A percentile compares a stretch with the other conserved stretches of the same genome.
These are phyloP conservation scores for Otis tarda DNA, from an alignment of 2,113 vertebrate genomes.

Conservation along the genomic window DNA sequence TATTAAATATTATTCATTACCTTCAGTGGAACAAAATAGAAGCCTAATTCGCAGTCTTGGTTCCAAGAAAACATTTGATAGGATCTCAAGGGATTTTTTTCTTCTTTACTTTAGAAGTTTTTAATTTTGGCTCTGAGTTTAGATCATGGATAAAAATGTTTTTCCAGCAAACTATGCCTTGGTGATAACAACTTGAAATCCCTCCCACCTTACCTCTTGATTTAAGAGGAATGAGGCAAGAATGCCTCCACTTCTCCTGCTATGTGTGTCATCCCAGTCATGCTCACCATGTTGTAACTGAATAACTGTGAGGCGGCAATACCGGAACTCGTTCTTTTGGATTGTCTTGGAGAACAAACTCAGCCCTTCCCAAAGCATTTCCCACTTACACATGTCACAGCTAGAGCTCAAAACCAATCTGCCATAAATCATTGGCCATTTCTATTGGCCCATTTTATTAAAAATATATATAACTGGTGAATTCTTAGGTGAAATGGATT, in stretches of 20 bases:
- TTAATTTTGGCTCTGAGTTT: constrained; percentile 48
- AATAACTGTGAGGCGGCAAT: neutral
- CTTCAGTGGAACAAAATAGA: constrained; percentile 50
- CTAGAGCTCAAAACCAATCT: neutral
- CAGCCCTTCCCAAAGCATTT: neutral
- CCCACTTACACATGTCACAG: neutral
- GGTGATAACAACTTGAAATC: constrained; percentile 30
- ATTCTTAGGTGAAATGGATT: neutral
- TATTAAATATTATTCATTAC: constrained; percentile 67
- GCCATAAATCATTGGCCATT: neutral
- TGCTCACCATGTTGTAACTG: neutral
- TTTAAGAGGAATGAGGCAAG: neutral
- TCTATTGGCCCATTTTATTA: neutral
- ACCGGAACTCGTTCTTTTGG: neutral
- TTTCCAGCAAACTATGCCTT: constrained; percentile 27
- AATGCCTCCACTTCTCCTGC: neutral
- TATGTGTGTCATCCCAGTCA: neutral
- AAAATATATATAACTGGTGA: neutral
- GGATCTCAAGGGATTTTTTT: constrained; percentile 17
- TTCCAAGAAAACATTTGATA: constrained; percentile 62
- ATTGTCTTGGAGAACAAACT: neutral
- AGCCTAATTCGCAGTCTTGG: neutral
- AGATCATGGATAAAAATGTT: constrained; percentile 34
- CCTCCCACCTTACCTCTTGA: neutral
- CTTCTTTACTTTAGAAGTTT: constrained; percentile 39